Evolutionary conservation across 2,888 invertebrate genomes (phyloP).

Genomic region (Aphidius colemani): DNA sequence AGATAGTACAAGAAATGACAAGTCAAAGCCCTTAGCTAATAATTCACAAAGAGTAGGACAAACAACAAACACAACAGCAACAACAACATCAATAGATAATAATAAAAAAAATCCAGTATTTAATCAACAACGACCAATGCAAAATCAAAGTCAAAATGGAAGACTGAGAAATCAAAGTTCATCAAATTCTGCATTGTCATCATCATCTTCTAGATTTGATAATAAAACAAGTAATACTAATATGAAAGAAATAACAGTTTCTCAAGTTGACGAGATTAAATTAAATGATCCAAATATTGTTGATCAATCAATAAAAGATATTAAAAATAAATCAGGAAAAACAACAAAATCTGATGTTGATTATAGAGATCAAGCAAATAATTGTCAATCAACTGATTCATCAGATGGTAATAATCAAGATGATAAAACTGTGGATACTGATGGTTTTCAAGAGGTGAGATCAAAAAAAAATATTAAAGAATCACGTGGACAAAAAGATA

Average conservation of each 20-base stretch:
- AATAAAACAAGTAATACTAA: constrained; percentile 32
- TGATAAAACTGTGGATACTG: constrained; percentile 62
- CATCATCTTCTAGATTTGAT: constrained; percentile 25
- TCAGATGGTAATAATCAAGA: constrained; percentile 50
- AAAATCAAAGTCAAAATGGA: constrained; percentile 51
- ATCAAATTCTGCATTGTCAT: constrained; percentile 44
- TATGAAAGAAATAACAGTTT: constrained; percentile 60
- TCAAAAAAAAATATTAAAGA: constrained; percentile 78
- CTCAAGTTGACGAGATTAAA: constrained; percentile 64
- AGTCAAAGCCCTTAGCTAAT: background rate
- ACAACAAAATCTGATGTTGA: constrained; percentile 59
- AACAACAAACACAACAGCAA: constrained; percentile 47
- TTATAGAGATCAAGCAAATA: constrained; percentile 64
- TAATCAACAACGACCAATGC: constrained; percentile 47
- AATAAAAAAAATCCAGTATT: constrained; percentile 44
- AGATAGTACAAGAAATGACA: constrained; percentile 37
- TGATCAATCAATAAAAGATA: constrained; percentile 62
- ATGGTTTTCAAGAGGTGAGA: constrained; percentile 84
- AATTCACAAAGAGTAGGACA: no score
- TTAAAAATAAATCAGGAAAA: constrained; percentile 54
- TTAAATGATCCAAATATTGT: constrained; percentile 63
- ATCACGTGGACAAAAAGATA: constrained; percentile 58
- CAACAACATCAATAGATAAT: constrained; percentile 53
- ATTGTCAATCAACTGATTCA: constrained; percentile 60
- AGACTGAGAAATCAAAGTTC: constrained; percentile 51